These are phyloP conservation scores for Ferdinandea cuprea DNA, from an alignment of 2,888 invertebrate genomes.

Conservation along the genomic window DNA sequence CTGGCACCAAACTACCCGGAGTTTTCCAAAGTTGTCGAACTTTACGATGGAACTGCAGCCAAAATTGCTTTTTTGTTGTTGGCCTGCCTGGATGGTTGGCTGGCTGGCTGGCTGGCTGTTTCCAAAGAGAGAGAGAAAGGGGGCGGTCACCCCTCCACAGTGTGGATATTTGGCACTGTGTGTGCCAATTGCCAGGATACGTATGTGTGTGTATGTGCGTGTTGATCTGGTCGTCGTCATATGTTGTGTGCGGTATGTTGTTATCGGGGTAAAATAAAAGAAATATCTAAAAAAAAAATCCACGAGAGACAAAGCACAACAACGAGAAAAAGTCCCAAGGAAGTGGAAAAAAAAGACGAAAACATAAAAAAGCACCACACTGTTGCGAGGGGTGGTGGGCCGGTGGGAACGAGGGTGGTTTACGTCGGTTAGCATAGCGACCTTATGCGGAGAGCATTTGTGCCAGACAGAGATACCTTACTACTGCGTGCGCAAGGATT, in stretches of 20 bases:
- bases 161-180: constrained; percentile 53
- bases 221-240: constrained; percentile 65
- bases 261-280: constrained; percentile 43
- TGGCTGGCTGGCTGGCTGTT: constrained; percentile 66
- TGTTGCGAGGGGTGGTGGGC: constrained; percentile 19
- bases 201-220: constrained; percentile 48
- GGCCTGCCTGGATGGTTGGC: constrained; percentile 67
- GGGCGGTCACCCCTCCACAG: constrained; percentile 76
- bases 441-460: constrained; percentile 34
- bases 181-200: constrained; percentile 46
- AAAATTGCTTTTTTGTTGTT: constrained; percentile 77
- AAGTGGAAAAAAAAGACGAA: constrained; percentile 48
- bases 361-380: constrained; percentile 41
- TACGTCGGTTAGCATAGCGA: background rate
- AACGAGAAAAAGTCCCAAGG: constrained; percentile 61
- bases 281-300: constrained; percentile 45
- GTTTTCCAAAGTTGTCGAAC: constrained; percentile 84
- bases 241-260: constrained; percentile 72
- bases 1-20: constrained; percentile 83
- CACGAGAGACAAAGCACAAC: constrained; percentile 62
- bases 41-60: constrained; percentile 82
- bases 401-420: constrained; percentile 27
- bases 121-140: constrained; percentile 75
- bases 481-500: constrained; percentile 58
- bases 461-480: constrained; percentile 58